Evolutionary conservation across 2,113 vertebrate species (phyloP), one percentile per base, ranked within the genome.

Genomic region (Strix aluco): DNA sequence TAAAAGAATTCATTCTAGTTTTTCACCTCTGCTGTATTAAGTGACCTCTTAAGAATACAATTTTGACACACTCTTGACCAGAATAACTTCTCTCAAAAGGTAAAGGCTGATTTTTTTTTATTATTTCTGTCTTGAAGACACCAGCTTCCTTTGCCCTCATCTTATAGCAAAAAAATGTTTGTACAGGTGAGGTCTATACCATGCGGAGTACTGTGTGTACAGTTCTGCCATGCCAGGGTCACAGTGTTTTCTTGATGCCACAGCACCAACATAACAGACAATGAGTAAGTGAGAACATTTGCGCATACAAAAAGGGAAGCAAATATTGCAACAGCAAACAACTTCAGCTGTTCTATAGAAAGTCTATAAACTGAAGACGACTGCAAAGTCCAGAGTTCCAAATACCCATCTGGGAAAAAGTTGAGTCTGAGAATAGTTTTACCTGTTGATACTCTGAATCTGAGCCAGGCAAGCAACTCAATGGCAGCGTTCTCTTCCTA

Each of bases 391-490:
- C 3, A 0, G 67, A 72, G 61, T 62, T 52, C 25, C 52, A 55
- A 65, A 62, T 10, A 58, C 11, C 11, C 78, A 65, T 10, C 15
- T 13, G 47, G 77, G 58, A 42, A 51, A 49, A 63, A 55, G 26
- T 32, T 54, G 65, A 86, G 79, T 42, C 75, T 42, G 38, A 57
- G 80, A 81, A 51, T 1, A 49, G 27, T 55, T 88, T 86, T 94
- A 92, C 67, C 86, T 96, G 86, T 57, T 51, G 44, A 42, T 38
- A 62, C 5, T 58, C 51, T 92, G 73, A 44, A 77, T 22, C 58
- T 65, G 63, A 88, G 88, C 77, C 89, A 92, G 74, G 84, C 32
- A 49, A 82, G 81, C 55, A 65, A 15, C 72, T 81, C 63, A 78
- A 34, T 6, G 51, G 80, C 67, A 65, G 63, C 49, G 14, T 78